Base-by-base conservation (phyloP, 2,888 invertebrate genomes). In the Metallyticus violacea region DNA sequence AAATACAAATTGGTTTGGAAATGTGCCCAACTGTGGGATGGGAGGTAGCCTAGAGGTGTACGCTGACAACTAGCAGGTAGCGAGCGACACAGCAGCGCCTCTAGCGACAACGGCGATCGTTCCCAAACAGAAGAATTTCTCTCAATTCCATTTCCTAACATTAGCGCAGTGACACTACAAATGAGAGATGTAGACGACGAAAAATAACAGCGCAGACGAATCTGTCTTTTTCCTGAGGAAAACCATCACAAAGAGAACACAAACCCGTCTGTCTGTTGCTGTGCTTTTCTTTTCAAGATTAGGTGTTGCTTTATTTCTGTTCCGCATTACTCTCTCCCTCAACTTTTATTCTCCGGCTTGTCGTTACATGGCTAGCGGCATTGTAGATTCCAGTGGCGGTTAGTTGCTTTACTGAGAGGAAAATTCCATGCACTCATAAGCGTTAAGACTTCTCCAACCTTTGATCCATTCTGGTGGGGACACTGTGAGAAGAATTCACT, bases 1-100 rank as follows among this genome's bases (percentile, higher is more conserved):
- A 28, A 82, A 62, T 30, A n/a, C 25, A 81, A 81, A 82, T 76
- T 82, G 76, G 26, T 62, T 82, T 82, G 82, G 82, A 76, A 76
- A 62, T 40, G 22, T 62, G 26, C 76, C 76, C 26, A 30, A 9
- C 4, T 79, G 28, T 3, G 25, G 62, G 40, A 22, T 1, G 9
- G 40, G 15, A 15, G 40, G 15, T 22, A n/a, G n/a, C n/a, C n/a
- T n/a, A n/a, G n/a, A n/a, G n/a, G n/a, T n/a, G n/a, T n/a, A n/a
- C n/a, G n/a, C n/a, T n/a, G n/a, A n/a, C n/a, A n/a, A n/a, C n/a
- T n/a, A n/a, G n/a, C n/a, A n/a, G n/a, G n/a, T n/a, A n/a, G n/a
- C n/a, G n/a, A n/a, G n/a, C 22, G 40, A 62, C 40, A 62, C n/a
- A 62, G 40, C 40, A 62, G 40, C 40, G 40, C 40, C 40, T 62